phyloP scores from a whole-genome alignment of 2,888 invertebrate species.

The Taphrorychus bicolor region DNA sequence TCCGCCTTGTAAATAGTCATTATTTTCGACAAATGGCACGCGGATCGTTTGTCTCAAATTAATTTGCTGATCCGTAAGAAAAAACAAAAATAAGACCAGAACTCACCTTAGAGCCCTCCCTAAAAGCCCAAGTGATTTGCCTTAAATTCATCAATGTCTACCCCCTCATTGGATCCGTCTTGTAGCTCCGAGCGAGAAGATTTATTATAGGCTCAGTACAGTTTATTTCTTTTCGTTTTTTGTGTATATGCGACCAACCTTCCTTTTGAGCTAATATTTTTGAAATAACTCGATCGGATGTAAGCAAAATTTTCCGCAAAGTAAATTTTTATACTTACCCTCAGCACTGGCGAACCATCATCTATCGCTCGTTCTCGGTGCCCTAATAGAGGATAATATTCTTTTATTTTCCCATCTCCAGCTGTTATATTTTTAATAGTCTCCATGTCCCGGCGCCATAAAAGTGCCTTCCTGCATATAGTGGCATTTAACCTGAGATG shows the following conservation, averaged over 20 bases:
- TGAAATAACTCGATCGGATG: too few species aligned
- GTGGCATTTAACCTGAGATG: constrained; percentile 13
- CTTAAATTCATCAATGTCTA: constrained; percentile 35
- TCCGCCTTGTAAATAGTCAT: too few species aligned
- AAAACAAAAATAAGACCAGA: background rate
- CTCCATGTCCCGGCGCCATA: constrained; percentile 4
- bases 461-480: constrained; percentile 8
- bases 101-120: background rate
- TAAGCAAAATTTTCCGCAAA: too few species aligned
- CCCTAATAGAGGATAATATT: background rate
- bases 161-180: constrained; percentile 28
- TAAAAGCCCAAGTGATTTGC: constrained; percentile 25
- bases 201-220: constrained; percentile 19
- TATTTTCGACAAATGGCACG: too few species aligned
- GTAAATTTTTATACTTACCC: too few species aligned
- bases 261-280: too few species aligned
- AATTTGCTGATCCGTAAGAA: background rate
- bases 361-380: background rate
- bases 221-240: constrained; percentile 18
- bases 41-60: background rate
- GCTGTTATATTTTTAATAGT: constrained; percentile 12
- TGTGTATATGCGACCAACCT: too few species aligned
- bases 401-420: constrained; percentile 6
- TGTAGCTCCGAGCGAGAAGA: constrained; percentile 18
- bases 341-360: too few species aligned